Conservation (phyloP, 2,888 invertebrate species). For the Acanthopleura granulata region DNA sequence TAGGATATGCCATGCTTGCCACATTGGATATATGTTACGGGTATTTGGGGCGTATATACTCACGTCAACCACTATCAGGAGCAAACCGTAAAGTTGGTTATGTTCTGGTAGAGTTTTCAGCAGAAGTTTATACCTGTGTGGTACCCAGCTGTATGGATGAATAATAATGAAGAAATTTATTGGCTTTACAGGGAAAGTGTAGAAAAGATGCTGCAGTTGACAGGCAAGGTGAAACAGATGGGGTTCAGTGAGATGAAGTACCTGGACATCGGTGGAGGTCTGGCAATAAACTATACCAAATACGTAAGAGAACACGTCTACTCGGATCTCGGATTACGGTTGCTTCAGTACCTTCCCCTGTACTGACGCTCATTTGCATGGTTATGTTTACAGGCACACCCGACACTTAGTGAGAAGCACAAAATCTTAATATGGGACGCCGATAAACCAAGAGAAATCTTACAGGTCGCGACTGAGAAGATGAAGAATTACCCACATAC, state of each 20-base stretch:
- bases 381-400: conserved; percentile 1
- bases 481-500: not conserved
- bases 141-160: too few species aligned
- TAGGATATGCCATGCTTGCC: too few species aligned
- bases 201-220: conserved; percentile 45
- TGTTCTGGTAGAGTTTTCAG: too few species aligned
- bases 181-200: conserved; percentile 53
- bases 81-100: too few species aligned
- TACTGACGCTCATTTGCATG: too few species aligned
- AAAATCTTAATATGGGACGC: not conserved
- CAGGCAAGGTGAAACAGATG: conserved; percentile 34
- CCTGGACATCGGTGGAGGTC: conserved; percentile 69
- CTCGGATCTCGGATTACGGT: too few species aligned
- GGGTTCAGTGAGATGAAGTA: conserved; percentile 47
- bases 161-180: not conserved
- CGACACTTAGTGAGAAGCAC: not conserved
- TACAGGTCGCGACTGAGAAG: not conserved
- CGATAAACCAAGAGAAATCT: not conserved
- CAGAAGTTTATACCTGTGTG: too few species aligned
- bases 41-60: too few species aligned
- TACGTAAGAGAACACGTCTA: conserved; percentile 33
- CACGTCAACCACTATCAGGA: too few species aligned
- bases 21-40: too few species aligned
- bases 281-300: conserved; percentile 64
- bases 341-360: too few species aligned